Base-by-base conservation (phyloP, 2,888 invertebrate species). In the Trachelus stipa region DNA sequence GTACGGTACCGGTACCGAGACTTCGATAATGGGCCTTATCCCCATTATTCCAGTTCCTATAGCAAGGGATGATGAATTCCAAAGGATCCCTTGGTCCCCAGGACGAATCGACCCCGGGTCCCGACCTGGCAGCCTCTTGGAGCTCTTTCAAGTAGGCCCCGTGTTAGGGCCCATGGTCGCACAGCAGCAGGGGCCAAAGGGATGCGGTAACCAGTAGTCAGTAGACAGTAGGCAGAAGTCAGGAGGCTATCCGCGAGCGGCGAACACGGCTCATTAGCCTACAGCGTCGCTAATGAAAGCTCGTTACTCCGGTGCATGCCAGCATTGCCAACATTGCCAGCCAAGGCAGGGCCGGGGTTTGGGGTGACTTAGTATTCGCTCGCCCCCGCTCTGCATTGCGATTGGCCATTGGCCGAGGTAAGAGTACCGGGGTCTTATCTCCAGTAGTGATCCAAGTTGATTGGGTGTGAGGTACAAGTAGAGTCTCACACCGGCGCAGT, bases 211-310 rank as follows among this genome's bases (percentile, higher is more conserved):
- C 71, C 31, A 71, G 31, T 71, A 33, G 40, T 23, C 40, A 40
- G 40, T 56, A 56, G 56, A 23, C 56, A 56, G 56, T 56, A 56
- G 56, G 56, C 56, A 56, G 56, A 56, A 56, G 56, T 56, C 71
- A 34, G 71, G 12, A 33, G 34, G 71, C 71, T 71, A 71, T 71
- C 71, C 71, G 71, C 71, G 71, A 12, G 71, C 71, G 71, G 68
- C 68, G 40, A 89, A 89, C 89, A 88, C 85, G 87, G 88, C 91
- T 91, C 91, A 91, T 91, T 91, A 91, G 91, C 91, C 88, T 90
- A 90, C 90, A 91, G 89, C 89, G 87, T 90, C 88, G 90, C 90
- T 91, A 91, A 91, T 90, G 90, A 91, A 91, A 91, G 90, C 90
- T 91, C 91, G 90, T 91, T 91, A 90, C 89, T 85, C 85, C 87